A percentile compares a stretch with the other conserved stretches of the same genome.
These are phyloP conservation scores for Myanophis thanlyinensis DNA, from an alignment of 2,113 vertebrate species.

Conservation along the genomic window DNA sequence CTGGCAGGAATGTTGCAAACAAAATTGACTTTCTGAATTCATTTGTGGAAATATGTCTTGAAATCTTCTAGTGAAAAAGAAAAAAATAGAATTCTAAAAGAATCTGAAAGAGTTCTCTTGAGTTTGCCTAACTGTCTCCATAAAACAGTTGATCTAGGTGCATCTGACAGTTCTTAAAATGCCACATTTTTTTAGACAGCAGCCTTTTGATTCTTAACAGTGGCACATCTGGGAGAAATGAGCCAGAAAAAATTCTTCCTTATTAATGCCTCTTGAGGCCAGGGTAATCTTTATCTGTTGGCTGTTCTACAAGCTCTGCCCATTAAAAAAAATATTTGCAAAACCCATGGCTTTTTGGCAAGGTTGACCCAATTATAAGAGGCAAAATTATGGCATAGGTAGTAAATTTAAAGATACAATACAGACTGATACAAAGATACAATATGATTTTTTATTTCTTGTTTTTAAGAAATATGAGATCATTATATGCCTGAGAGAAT, in stretches of 20 bases:
- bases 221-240: neutral
- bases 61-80: slow-evolving; percentile 39
- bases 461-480: neutral
- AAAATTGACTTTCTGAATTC: slow-evolving; percentile 19
- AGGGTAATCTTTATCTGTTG: neutral
- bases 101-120: neutral
- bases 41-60: slow-evolving; percentile 35
- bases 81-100: slow-evolving; percentile 17
- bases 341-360: neutral
- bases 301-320: neutral
- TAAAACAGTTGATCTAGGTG: neutral
- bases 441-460: neutral
- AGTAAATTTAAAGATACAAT: neutral
- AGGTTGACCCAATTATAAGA: neutral
- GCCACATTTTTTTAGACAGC: neutral
- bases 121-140: neutral
- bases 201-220: neutral
- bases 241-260: neutral
- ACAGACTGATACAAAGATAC: too few species aligned
- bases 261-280: neutral
- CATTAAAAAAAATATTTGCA: neutral
- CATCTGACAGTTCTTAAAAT: neutral
- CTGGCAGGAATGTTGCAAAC: slow-evolving; percentile 37
- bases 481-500: neutral
- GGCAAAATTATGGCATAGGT: neutral